Evolutionary conservation across 2,888 invertebrate genomes (phyloP).

Genomic region (Dendrolimus pini): DNA sequence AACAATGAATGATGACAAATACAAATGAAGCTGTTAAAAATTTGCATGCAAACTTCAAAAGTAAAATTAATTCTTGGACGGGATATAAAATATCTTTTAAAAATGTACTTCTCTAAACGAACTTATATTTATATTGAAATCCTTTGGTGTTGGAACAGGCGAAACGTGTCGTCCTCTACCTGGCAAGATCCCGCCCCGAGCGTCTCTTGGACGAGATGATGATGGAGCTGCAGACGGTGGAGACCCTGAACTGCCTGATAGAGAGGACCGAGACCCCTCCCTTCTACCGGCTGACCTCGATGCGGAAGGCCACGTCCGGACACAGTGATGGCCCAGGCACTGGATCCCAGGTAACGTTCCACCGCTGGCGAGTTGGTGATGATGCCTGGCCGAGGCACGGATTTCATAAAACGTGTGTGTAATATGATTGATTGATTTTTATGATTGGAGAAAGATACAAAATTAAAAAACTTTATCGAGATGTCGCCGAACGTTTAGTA

Average conservation of each 20-base stretch:
- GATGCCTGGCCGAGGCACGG: no score
- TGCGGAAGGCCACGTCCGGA: conserved; percentile 90
- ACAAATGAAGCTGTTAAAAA: no score
- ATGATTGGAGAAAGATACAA: no score
- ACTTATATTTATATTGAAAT: not conserved
- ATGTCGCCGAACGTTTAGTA: no score
- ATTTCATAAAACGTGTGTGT: no score
- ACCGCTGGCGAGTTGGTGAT: not conserved
- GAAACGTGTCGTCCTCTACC: conserved; percentile 94
- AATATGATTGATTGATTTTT: no score
- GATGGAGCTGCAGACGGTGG: conserved; percentile 97
- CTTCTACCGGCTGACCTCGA: conserved; percentile 95
- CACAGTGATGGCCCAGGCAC: conserved; percentile 66
- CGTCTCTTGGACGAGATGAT: conserved; percentile 97
- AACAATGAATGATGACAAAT: no score
- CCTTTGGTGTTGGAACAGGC: conserved; percentile 76
- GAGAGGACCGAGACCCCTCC: conserved; percentile 99
- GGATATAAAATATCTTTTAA: no score
- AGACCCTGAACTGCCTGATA: conserved; percentile 95
- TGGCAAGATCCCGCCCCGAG: conserved; percentile 94
- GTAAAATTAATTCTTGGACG: no score
- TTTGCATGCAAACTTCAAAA: no score
- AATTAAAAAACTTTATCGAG: no score
- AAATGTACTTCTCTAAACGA: no score
- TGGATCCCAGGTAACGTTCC: conserved; percentile 50